phyloP scores from a whole-genome alignment of 2,113 vertebrate genomes.

The Mustela nigripes region DNA sequence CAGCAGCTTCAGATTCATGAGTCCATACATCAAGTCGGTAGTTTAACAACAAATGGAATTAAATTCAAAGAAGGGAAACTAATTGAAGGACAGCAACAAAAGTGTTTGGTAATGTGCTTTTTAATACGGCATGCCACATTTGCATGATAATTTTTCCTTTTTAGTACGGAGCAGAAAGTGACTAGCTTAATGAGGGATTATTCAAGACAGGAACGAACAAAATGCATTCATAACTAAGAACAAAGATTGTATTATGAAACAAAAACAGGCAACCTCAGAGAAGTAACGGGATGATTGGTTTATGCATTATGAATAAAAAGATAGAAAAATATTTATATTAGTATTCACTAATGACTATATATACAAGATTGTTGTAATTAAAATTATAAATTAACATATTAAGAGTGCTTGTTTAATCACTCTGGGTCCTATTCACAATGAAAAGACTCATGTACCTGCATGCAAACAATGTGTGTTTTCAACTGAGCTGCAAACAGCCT shows the following conservation, averaged over 20 bases:
- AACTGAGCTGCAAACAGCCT: constrained; percentile 79
- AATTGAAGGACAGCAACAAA: constrained; percentile 91
- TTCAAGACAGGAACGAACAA: constrained; percentile 90
- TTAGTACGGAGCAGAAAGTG: constrained; percentile 90
- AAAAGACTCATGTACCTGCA: constrained; percentile 87
- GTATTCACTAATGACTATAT: constrained; percentile 91
- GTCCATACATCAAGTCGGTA: constrained; percentile 90
- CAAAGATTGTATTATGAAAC: constrained; percentile 91
- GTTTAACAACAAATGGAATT: constrained; percentile 92
- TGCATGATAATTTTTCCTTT: constrained; percentile 92
- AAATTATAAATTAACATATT: constrained; percentile 93
- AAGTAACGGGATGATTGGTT: constrained; percentile 91
- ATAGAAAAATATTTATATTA: constrained; percentile 93
- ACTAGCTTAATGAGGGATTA: constrained; percentile 92
- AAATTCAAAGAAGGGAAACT: constrained; percentile 91
- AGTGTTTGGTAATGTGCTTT: constrained; percentile 90
- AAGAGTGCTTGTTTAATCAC: constrained; percentile 91
- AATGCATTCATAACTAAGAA: constrained; percentile 91
- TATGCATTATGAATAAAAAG: constrained; percentile 92
- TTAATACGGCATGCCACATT: constrained; percentile 90
- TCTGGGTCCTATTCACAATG: constrained; percentile 86
- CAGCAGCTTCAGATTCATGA: constrained; percentile 88
- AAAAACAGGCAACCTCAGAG: constrained; percentile 88
- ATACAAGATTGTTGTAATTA: constrained; percentile 91
- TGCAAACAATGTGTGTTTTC: constrained; percentile 86